These are phyloP conservation scores for Stenurella melanura DNA, from an alignment of 2,888 invertebrate species.

Conservation along the genomic window DNA sequence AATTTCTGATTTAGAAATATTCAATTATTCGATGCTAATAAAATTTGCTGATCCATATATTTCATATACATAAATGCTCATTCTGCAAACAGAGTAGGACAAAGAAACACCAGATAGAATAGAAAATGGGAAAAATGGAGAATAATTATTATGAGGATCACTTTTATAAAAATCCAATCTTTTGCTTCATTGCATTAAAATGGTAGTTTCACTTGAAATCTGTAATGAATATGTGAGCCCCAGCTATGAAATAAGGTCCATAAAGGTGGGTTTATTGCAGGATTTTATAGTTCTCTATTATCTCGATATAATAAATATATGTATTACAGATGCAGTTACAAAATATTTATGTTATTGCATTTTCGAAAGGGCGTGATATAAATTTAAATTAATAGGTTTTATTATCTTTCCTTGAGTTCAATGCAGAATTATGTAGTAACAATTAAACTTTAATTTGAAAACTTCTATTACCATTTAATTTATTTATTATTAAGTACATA, in stretches of 20 bases:
- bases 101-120: slow-evolving; percentile 12
- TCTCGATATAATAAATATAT: slow-evolving; percentile 34
- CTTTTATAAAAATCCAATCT: slow-evolving; percentile 36
- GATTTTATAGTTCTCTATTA: slow-evolving; percentile 37
- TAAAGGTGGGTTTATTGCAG: slow-evolving; percentile 31
- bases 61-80: too few species aligned
- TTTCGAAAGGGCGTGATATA: neutral
- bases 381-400: neutral
- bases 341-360: slow-evolving; percentile 27
- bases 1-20: too few species aligned
- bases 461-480: neutral
- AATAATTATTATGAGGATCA: slow-evolving; percentile 32
- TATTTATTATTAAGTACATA: too few species aligned
- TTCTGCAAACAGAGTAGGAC: neutral
- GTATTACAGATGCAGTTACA: slow-evolving; percentile 14
- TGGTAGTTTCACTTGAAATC: slow-evolving; percentile 41
- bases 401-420: neutral
- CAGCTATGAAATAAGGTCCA: slow-evolving; percentile 23
- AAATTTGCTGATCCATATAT: too few species aligned
- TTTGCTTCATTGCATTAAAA: slow-evolving; percentile 39
- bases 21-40: too few species aligned
- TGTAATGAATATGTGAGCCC: slow-evolving; percentile 46
- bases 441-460: neutral
- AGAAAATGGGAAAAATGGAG: slow-evolving; percentile 19
- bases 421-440: neutral